Evolutionary conservation across 2,797 vertebrate genomes (phyloP).

Genomic region (Jordanella pulchra): DNA sequence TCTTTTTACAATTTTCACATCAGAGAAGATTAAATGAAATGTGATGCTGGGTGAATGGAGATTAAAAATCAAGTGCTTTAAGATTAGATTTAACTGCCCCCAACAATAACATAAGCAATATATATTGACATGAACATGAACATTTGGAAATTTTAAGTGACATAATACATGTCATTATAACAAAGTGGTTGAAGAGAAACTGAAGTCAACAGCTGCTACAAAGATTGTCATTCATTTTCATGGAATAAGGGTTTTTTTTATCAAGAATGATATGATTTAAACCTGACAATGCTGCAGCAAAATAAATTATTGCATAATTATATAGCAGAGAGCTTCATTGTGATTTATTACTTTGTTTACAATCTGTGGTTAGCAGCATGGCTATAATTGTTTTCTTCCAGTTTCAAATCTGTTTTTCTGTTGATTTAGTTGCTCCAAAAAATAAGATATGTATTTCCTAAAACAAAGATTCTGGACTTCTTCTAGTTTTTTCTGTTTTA

Average conservation of each 20-base stretch:
- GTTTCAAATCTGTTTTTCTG: background rate
- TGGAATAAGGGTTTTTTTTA: conserved; percentile 6
- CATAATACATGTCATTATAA: too few species aligned
- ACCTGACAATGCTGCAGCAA: background rate
- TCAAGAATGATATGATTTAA: background rate
- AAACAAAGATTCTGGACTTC: background rate
- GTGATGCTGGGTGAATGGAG: conserved; percentile 1
- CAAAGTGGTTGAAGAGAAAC: too few species aligned
- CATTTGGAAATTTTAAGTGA: too few species aligned
- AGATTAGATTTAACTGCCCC: conserved; percentile 4
- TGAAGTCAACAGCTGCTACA: conserved; percentile 7
- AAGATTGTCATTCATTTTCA: background rate
- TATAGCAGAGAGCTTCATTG: background rate
- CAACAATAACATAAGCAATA: conserved; percentile 15
- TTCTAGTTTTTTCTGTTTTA: background rate
- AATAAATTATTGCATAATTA: background rate
- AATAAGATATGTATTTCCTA: background rate
- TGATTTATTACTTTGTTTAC: background rate
- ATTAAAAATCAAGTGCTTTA: conserved; percentile 9
- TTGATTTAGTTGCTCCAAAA: background rate
- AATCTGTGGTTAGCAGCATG: background rate
- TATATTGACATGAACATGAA: conserved; percentile 13
- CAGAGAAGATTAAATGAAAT: conserved; percentile 25
- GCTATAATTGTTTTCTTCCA: background rate
- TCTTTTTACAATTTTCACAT: conserved; percentile 35